Evolutionary conservation across 2,797 vertebrate genomes (phyloP).

Genomic region (Hoplostethus mediterraneus): DNA sequence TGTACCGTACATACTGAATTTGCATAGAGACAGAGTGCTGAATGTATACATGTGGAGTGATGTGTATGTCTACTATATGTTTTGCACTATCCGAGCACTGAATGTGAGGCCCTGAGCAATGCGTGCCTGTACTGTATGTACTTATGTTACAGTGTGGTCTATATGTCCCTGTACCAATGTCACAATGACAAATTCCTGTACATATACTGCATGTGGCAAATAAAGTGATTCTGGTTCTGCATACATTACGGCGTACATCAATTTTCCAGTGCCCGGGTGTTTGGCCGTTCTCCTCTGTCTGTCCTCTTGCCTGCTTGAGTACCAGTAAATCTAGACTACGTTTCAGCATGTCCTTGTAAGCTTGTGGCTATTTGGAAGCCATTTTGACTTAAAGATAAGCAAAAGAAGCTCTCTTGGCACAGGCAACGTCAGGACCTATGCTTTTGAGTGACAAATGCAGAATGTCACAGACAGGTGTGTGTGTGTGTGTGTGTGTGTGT

Average conservation of each 20-base stretch:
- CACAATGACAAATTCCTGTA: constrained; percentile 47
- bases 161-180: constrained; percentile 47
- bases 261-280: constrained; percentile 21
- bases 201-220: constrained; percentile 29
- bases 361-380: constrained; percentile 31
- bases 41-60: constrained; percentile 50
- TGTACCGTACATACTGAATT: constrained; percentile 56
- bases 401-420: constrained; percentile 38
- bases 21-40: constrained; percentile 43
- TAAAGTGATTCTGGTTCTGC: constrained; percentile 8
- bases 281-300: constrained; percentile 31
- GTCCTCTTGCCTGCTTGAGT: constrained; percentile 15
- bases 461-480: constrained; percentile 71
- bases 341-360: constrained; percentile 24
- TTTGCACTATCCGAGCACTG: constrained; percentile 25
- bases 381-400: constrained; percentile 56
- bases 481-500: neutral
- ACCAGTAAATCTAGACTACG: neutral
- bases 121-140: constrained; percentile 42
- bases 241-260: constrained; percentile 6
- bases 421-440: constrained; percentile 34
- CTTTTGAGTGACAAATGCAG: constrained; percentile 62
- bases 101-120: constrained; percentile 19
- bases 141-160: constrained; percentile 9
- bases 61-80: constrained; percentile 10